phyloP scores from a whole-genome alignment of 2,888 invertebrate genomes.

The Amiota mariae region DNA sequence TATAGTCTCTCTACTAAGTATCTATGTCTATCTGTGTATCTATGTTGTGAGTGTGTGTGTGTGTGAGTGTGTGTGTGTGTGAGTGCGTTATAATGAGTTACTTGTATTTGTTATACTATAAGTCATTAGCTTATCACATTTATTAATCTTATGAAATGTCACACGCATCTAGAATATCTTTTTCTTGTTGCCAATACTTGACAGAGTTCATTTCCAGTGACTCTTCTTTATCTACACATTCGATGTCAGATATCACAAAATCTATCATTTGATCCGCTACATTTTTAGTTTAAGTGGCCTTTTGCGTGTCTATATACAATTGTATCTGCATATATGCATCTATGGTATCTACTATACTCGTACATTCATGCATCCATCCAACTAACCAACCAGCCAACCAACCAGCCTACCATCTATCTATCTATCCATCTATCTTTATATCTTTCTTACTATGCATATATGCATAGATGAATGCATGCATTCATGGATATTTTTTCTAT shows the following conservation, averaged over 20 bases:
- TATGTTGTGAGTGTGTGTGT: no score
- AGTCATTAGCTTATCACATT: not conserved
- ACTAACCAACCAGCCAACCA: no score
- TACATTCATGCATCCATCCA: no score
- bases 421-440: not conserved
- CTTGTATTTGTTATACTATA: no score
- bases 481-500: not conserved
- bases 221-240: no score
- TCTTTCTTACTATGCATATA: not conserved
- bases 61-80: no score
- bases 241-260: conserved; percentile 11
- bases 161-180: not conserved
- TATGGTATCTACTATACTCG: no score
- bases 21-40: no score
- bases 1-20: no score
- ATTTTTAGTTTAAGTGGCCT: conserved; percentile 66
- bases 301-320: conserved; percentile 56
- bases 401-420: no score
- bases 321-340: conserved; percentile 25
- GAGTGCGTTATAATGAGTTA: no score
- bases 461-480: conserved; percentile 11
- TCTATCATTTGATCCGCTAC: conserved; percentile 49
- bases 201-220: not conserved
- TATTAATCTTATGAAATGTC: not conserved
- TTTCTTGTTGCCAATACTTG: not conserved